Conservation (phyloP, 2,888 invertebrate genomes). For the Marasmarcha lunaedactyla region DNA sequence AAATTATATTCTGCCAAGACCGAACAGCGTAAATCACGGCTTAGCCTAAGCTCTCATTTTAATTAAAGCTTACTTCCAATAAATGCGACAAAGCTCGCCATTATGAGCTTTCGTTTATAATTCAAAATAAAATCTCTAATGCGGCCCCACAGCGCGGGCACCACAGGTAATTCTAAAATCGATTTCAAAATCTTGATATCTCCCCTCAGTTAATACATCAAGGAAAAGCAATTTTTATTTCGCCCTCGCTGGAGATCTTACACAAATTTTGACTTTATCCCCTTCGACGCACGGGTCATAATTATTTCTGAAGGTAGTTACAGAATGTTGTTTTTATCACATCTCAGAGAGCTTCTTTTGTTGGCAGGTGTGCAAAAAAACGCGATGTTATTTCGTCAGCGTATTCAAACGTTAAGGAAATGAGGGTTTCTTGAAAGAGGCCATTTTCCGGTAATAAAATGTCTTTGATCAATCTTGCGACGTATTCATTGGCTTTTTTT, state of each 20-base stretch:
- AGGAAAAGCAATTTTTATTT: slow-evolving; percentile 14
- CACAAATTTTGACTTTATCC: neutral
- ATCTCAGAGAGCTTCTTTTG: slow-evolving; percentile 14
- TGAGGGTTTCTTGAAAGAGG: neutral
- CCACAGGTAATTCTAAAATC: no score
- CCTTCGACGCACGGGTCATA: neutral
- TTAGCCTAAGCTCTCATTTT: no score
- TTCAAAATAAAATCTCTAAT: no score
- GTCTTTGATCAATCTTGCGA: slow-evolving; percentile 1
- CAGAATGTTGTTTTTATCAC: neutral
- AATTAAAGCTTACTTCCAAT: no score
- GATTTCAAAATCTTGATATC: slow-evolving; percentile 16
- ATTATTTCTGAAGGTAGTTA: neutral
- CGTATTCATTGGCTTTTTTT: neutral
- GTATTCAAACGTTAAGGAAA: neutral
- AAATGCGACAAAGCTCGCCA: no score
- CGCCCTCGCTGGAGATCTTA: neutral
- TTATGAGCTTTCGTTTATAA: no score
- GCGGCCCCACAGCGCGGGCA: no score
- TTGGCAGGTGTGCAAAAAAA: slow-evolving; percentile 25
- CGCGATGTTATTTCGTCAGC: slow-evolving; percentile 1
- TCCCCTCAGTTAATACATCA: slow-evolving; percentile 23
- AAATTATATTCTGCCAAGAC: no score
- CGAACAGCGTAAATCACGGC: no score
- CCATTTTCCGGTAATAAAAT: neutral